Conservation (phyloP, 2,888 invertebrate genomes). For the Xestia rhomboidea region DNA sequence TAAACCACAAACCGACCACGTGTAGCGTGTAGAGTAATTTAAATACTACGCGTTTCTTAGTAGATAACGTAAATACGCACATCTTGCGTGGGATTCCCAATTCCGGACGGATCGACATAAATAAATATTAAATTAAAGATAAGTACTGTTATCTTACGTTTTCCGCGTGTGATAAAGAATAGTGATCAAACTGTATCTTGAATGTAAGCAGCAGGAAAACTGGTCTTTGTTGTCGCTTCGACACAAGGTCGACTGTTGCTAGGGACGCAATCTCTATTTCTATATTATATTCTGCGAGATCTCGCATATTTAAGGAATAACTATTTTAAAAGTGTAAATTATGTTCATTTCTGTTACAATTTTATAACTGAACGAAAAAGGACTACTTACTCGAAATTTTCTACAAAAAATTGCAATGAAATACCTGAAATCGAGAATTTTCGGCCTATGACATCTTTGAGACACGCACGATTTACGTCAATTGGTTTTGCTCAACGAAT, state of each 20-base stretch:
- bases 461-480: neutral
- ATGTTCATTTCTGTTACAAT: neutral
- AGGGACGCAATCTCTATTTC: no score
- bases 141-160: constrained; percentile 27
- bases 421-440: no score
- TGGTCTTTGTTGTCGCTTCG: neutral
- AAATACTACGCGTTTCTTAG: constrained; percentile 19
- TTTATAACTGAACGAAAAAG: neutral
- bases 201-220: constrained; percentile 18
- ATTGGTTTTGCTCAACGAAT: no score
- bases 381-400: no score
- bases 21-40: neutral
- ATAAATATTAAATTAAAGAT: constrained; percentile 26
- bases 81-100: neutral
- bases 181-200: constrained; percentile 14
- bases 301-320: neutral
- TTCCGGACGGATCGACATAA: constrained; percentile 10
- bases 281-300: neutral
- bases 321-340: neutral
- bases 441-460: neutral
- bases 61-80: constrained; percentile 12
- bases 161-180: constrained; percentile 16
- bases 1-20: neutral
- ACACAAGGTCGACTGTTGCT: neutral
- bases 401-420: no score